Conservation (phyloP, 2,113 vertebrate genomes). For the Chitala chitala region DNA sequence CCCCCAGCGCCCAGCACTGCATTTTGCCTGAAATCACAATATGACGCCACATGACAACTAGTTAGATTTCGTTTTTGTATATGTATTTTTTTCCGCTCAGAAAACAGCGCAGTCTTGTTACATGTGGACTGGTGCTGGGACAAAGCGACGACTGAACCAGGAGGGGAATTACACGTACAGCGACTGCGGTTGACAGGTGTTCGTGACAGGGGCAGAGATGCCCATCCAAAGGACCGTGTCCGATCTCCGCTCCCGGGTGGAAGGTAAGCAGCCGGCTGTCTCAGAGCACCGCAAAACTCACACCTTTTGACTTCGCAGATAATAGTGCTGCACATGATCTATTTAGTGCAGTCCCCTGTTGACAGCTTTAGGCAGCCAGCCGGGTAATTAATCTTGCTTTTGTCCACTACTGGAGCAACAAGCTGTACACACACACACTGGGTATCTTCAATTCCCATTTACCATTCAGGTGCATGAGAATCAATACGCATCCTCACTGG, state of each 20-base stretch:
- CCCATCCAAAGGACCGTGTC: slow-evolving; percentile 84
- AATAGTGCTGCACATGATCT: too few relatives aligned
- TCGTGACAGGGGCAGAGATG: slow-evolving; percentile 58
- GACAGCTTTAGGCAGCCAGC: background rate
- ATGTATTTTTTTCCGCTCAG: background rate
- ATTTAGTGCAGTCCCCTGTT: too few relatives aligned
- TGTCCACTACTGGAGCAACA: slow-evolving; percentile 12
- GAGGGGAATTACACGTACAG: background rate
- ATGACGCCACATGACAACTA: background rate
- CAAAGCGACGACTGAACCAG: background rate
- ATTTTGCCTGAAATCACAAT: too few relatives aligned
- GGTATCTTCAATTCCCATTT: background rate
- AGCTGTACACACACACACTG: background rate
- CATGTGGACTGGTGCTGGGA: slow-evolving; percentile 1
- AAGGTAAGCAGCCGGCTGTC: slow-evolving; percentile 65
- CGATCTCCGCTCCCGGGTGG: slow-evolving; percentile 79
- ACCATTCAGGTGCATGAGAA: background rate
- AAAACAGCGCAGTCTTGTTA: background rate
- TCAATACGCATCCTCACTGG: background rate
- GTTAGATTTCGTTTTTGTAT: background rate
- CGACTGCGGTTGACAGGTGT: slow-evolving; percentile 63
- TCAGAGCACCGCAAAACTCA: too few relatives aligned
- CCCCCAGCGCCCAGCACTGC: background rate
- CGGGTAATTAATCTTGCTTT: background rate
- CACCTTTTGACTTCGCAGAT: too few relatives aligned